These are phyloP conservation scores for Microcebus murinus DNA, from an alignment of 2,113 vertebrate species.

Conservation along the genomic window DNA sequence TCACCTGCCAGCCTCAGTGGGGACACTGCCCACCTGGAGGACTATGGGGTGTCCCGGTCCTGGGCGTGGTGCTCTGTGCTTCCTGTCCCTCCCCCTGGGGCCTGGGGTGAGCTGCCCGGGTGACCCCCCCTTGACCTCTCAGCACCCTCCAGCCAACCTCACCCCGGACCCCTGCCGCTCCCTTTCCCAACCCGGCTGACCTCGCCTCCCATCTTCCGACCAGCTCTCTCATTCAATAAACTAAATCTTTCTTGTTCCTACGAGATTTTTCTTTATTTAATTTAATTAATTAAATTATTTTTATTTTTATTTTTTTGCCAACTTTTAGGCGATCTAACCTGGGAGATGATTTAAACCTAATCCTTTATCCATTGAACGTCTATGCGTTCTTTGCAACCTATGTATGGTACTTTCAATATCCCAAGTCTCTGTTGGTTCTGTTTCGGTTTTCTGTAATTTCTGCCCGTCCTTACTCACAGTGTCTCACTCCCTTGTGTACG, in stretches of 20 bases:
- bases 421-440: neutral
- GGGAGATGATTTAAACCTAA: neutral
- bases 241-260: neutral
- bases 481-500: neutral
- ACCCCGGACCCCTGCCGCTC: neutral
- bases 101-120: neutral
- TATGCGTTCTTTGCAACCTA: too few relatives aligned
- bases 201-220: rapidly evolving
- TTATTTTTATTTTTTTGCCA: too few relatives aligned
- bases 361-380: neutral
- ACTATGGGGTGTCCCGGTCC: neutral
- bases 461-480: neutral
- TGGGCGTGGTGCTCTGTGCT: neutral
- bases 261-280: too few relatives aligned
- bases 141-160: rapidly evolving
- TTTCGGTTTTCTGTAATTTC: neutral
- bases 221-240: neutral
- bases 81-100: rapidly evolving
- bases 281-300: too few relatives aligned
- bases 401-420: neutral
- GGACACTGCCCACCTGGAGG: neutral
- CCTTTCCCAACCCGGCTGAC: rapidly evolving
- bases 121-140: neutral
- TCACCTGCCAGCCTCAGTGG: neutral
- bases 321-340: too few relatives aligned